Base-by-base conservation (phyloP, 2,888 invertebrate species). In the Noctua janthe region DNA sequence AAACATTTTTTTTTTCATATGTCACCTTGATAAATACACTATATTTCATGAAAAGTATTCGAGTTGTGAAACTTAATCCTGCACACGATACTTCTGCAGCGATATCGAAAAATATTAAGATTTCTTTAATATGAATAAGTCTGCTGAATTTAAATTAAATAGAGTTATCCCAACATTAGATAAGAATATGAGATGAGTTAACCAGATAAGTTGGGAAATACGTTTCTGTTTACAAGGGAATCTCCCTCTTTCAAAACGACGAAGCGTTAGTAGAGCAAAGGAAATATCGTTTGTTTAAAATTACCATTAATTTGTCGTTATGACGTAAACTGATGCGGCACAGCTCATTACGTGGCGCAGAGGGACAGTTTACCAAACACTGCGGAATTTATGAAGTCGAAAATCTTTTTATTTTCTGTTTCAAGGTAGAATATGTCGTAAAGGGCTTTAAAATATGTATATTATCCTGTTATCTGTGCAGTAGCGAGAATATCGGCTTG, bases 301-400 rank as follows among this genome's bases (percentile, higher is more conserved):
- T 86, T 73, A 73, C 72, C 77, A 82, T 84, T 86, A 82, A 67
- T 71, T 86, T 74, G 70, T 71, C 47, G 76, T 82, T 71, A 76
- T 51, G 66, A 72, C 86, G 56, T 84, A 82, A 86, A 78, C 64
- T 78, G 54, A 82, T 72, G 72, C 83, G 83, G 66, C 59, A 86
- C 49, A 56, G 71, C 69, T 78, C 67, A 59, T 86, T 49, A 66
- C 15, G 59, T 49, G 54, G 71, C 82, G 47, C 77, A 29, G 15
- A 83, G 35, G 71, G 74, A 59, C 78, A 69, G 67, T 74, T 74
- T 74, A 72, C 51, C 43, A 49, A 74, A 69, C n/a, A 74, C 64
- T 71, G 29, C 64, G 47, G 69, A 86, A 49, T 82, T 64, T 74
- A 71, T 77, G 74, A 56, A 62, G 71, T 49, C 35, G 39, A 56